Evolutionary conservation across 2,113 vertebrate species (phyloP), one percentile per base, ranked within the genome.

Genomic region (Myotis brandtii): DNA sequence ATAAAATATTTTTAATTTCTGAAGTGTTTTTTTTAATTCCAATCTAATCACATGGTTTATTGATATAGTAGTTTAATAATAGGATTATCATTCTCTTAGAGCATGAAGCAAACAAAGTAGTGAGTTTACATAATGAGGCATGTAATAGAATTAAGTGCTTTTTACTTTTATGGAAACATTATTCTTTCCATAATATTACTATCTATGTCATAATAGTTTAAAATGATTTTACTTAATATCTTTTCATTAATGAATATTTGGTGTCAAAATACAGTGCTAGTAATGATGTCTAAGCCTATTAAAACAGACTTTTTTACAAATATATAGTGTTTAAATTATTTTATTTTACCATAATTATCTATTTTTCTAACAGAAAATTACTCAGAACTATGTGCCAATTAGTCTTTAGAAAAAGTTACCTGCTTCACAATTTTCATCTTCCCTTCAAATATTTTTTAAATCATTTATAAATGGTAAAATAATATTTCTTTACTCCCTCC

Each of bases 181-280:
- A 40, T 83, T 72, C 54, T 92, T 96, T 80, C 20, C 25, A 20
- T 84, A 83, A 89, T 89, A 72, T 34, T 64, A 76, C 64, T 59
- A 48, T 75, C 16, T 87, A 4, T 37, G 32, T 40, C n/a, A 79
- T 43, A 73, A 52, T 40, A 72, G 17, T 72, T 46, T 86, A 5
- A 92, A 92, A 67, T 50, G 2, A 46, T 87, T 94, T 94, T 90
- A 52, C 32, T 84, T 73, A 84, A 4, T 82, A 30, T 14, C 40
- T 86, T 87, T 84, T 20, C 75, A 17, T 90, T 86, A 90, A 43
- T 86, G 25, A 94, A 67, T 92, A 82, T 92, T 89, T 37, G 77
- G 1, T 72, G 4, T 70, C 12, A 86, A 54, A 89, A 14, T 86
- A 3, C 6, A 59, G 43, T 75, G 77, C 12, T 85, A 2, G 89